These are phyloP conservation scores for Brachypterus glaber DNA, from an alignment of 2,888 invertebrate species.

Conservation along the genomic window DNA sequence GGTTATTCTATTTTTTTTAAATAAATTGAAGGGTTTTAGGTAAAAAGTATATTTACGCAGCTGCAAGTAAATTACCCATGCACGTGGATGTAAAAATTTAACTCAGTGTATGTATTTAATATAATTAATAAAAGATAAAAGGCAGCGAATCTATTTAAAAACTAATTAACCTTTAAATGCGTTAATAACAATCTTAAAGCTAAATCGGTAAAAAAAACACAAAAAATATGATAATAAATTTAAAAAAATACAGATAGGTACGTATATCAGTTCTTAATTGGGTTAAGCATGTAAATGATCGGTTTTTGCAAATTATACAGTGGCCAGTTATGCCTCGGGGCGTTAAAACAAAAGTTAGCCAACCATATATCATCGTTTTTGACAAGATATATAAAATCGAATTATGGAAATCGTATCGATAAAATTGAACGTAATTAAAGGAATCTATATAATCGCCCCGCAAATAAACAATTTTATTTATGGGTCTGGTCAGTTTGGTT, in stretches of 20 bases:
- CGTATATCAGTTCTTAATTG: slow-evolving; percentile 25
- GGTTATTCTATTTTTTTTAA: too few relatives aligned
- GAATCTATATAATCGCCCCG: too few relatives aligned
- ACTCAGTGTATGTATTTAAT: too few relatives aligned
- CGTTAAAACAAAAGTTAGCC: too few relatives aligned
- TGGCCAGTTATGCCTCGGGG: slow-evolving; percentile 21
- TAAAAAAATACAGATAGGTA: slow-evolving; percentile 11
- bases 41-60: too few relatives aligned
- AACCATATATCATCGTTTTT: slow-evolving; percentile 23
- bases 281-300: slow-evolving; percentile 27
- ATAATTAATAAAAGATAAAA: slow-evolving; percentile 23
- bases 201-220: slow-evolving; percentile 13
- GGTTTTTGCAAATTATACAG: slow-evolving; percentile 26
- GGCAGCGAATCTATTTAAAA: slow-evolving; percentile 21
- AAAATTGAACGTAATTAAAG: too few relatives aligned
- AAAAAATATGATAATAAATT: too few relatives aligned
- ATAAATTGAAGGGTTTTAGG: too few relatives aligned
- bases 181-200: slow-evolving; percentile 22
- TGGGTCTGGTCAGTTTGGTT: too few relatives aligned
- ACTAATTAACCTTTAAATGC: slow-evolving; percentile 25
- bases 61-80: too few relatives aligned
- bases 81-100: too few relatives aligned
- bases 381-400: slow-evolving; percentile 20
- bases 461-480: too few relatives aligned
- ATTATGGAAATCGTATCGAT: slow-evolving; percentile 23